These are phyloP conservation scores for Pantherophis alleghaniensis DNA, from an alignment of 2,797 vertebrate species.

Conservation along the genomic window DNA sequence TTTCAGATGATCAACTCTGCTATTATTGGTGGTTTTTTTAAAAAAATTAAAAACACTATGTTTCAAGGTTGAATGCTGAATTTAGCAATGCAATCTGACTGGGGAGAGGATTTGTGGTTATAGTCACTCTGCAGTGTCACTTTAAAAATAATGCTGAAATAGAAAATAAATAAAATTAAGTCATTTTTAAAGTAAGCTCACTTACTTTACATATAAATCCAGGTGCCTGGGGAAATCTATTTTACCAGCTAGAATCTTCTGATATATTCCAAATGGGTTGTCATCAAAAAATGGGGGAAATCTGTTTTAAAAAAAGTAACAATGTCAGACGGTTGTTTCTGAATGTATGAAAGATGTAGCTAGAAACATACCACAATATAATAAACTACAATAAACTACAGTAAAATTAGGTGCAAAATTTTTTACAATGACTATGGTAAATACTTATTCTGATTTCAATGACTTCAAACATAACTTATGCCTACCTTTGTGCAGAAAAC, in stretches of 20 bases:
- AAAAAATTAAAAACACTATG: not conserved
- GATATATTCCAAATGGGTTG: constrained; percentile 96
- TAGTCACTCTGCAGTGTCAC: not conserved
- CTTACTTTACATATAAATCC: constrained; percentile 96
- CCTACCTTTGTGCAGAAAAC: not conserved
- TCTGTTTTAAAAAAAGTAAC: constrained; percentile 63
- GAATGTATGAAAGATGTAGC: not conserved
- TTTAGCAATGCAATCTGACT: not conserved
- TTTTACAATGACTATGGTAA: constrained; percentile 11
- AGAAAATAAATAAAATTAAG: constrained; percentile 8
- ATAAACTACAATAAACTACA: not conserved
- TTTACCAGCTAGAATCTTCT: constrained; percentile 94
- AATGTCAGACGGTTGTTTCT: constrained; percentile 1
- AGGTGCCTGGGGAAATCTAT: constrained; percentile 95
- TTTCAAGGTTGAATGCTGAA: not conserved
- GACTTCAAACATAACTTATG: not conserved
- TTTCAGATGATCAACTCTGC: not conserved
- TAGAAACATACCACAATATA: not conserved
- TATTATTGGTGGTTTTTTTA: not conserved
- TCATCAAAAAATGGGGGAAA: constrained; percentile 97
- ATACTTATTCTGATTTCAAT: not conserved
- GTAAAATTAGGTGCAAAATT: not conserved
- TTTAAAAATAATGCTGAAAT: constrained; percentile 9
- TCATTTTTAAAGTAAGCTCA: not conserved
- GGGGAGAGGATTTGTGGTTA: not conserved